A percentile compares a stretch with the other conserved stretches of the same genome.
These are phyloP conservation scores for Argyresthia albistria DNA, from an alignment of 2,888 invertebrate genomes.

Conservation along the genomic window DNA sequence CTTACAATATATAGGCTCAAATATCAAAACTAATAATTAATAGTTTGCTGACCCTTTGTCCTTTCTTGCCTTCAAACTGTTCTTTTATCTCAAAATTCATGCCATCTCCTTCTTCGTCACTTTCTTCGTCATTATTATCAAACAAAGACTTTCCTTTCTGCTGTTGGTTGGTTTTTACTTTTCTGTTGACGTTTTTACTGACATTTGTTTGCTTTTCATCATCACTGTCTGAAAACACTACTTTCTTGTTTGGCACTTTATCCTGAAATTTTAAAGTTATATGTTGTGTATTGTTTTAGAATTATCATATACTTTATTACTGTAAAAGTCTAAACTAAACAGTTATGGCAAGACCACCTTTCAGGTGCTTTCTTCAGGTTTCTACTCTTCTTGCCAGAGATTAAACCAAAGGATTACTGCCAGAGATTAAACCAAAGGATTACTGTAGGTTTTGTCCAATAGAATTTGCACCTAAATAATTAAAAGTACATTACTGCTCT, in stretches of 20 bases:
- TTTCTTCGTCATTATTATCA: conserved; percentile 64
- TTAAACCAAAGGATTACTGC: too few relatives aligned
- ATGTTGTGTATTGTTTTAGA: neutral
- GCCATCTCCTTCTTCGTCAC: conserved; percentile 40
- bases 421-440: too few relatives aligned
- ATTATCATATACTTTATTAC: too few relatives aligned
- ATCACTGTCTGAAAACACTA: conserved; percentile 73
- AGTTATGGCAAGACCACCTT: too few relatives aligned
- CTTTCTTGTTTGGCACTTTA: conserved; percentile 69
- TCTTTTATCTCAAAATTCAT: conserved; percentile 75
- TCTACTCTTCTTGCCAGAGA: too few relatives aligned
- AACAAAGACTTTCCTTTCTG: conserved; percentile 28
- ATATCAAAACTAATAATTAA: conserved; percentile 3
- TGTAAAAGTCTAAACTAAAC: too few relatives aligned
- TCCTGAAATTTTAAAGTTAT: conserved; percentile 49
- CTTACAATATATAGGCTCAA: neutral
- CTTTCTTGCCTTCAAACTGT: conserved; percentile 77
- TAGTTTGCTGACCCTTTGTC: conserved; percentile 66
- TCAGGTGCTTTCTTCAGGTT: too few relatives aligned
- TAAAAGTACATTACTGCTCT: too few relatives aligned
- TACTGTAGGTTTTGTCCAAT: too few relatives aligned
- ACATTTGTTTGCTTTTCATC: conserved; percentile 16
- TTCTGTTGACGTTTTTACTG: neutral
- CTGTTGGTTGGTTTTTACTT: neutral
- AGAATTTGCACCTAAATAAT: too few relatives aligned